Evolutionary conservation across 2,888 invertebrate species (phyloP).

Genomic region (Timema cristinae): DNA sequence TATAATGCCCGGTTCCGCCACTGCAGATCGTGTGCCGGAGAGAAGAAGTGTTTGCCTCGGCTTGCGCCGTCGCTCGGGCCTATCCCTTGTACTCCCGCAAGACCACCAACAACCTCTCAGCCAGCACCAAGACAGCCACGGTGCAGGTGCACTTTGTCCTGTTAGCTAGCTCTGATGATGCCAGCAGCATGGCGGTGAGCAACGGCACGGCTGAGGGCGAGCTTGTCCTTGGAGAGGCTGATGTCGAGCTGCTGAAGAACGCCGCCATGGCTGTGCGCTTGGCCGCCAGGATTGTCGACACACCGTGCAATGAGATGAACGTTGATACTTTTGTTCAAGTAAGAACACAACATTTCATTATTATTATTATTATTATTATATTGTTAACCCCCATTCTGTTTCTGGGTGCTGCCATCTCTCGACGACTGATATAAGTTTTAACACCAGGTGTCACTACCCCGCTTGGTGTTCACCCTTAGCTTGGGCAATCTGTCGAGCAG

Average conservation of each 20-base stretch:
- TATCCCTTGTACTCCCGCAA: constrained; percentile 69
- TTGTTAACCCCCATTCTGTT: too few species aligned
- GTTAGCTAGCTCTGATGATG: constrained; percentile 37
- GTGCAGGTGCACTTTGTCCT: constrained; percentile 55
- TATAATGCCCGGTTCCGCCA: too few species aligned
- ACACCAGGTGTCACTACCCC: too few species aligned
- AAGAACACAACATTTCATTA: constrained; percentile 28
- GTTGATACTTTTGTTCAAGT: constrained; percentile 74
- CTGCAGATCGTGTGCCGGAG: constrained; percentile 71
- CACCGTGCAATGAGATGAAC: constrained; percentile 80
- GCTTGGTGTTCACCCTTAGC: too few species aligned
- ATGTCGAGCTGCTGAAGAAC: constrained; percentile 54
- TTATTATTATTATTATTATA: too few species aligned
- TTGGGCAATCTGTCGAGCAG: too few species aligned
- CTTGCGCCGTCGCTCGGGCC: constrained; percentile 74
- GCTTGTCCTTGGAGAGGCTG: constrained; percentile 46
- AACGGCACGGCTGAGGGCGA: constrained; percentile 33
- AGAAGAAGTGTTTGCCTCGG: constrained; percentile 71
- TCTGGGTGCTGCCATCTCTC: too few species aligned
- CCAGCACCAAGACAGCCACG: constrained; percentile 33
- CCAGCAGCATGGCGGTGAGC: constrained; percentile 25
- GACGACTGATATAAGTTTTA: too few species aligned
- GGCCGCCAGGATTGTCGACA: constrained; percentile 78
- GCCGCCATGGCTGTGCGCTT: constrained; percentile 63
- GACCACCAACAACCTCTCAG: constrained; percentile 38